Evolutionary conservation across 2,113 vertebrate species (phyloP).

Genomic region (Pleuronectes platessa): DNA sequence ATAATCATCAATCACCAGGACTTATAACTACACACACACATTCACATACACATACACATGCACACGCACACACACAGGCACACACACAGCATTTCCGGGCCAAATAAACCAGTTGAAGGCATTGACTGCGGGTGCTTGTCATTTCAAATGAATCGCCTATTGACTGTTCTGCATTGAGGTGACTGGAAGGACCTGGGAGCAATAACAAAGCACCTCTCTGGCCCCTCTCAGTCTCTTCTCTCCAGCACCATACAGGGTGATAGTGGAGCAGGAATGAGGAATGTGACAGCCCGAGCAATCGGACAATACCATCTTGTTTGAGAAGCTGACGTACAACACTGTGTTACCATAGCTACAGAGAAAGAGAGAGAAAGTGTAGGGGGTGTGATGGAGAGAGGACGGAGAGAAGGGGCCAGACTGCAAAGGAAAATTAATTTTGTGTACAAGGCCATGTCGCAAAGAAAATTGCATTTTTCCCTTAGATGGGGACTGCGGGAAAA

Average conservation of each 20-base stretch:
- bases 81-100: constrained; percentile 47
- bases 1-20: constrained; percentile 72
- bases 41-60: background rate
- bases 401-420: constrained; percentile 42
- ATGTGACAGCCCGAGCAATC: constrained; percentile 56
- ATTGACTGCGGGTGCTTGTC: constrained; percentile 55
- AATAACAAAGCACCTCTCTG: constrained; percentile 18
- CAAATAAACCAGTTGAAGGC: constrained; percentile 59
- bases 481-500: constrained; percentile 39
- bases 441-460: constrained; percentile 64
- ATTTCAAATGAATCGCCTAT: constrained; percentile 68
- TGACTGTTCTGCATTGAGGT: constrained; percentile 54
- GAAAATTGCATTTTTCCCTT: constrained; percentile 68
- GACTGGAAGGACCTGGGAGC: constrained; percentile 41
- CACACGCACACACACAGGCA: constrained; percentile 1
- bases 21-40: constrained; percentile 1
- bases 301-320: constrained; percentile 68
- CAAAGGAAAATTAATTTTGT: constrained; percentile 76
- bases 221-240: constrained; percentile 1
- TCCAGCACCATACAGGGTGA: constrained; percentile 35
- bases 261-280: constrained; percentile 57
- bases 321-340: constrained; percentile 71
- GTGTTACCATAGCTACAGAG: constrained; percentile 78
- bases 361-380: constrained; percentile 38
- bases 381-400: constrained; percentile 38